phyloP scores from a whole-genome alignment of 2,888 invertebrate genomes.

The Orthonevra nobilis region DNA sequence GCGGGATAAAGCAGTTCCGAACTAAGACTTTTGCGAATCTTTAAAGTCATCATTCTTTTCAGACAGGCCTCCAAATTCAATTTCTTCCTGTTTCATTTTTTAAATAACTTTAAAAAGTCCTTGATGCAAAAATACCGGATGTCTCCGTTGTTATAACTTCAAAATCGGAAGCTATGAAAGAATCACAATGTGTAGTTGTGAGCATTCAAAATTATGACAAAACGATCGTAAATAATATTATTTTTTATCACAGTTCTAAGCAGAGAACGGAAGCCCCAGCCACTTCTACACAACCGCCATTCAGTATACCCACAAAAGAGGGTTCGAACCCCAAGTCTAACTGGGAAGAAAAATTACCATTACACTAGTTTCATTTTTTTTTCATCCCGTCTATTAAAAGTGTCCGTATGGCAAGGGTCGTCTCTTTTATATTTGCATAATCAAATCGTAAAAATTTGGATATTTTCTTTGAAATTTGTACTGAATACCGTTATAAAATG shows the following conservation, averaged over 20 bases:
- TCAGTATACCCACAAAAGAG: neutral
- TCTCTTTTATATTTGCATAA: conserved; percentile 80
- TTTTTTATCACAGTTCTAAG: conserved; percentile 21
- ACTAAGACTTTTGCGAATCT: no score
- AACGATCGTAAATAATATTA: conserved; percentile 58
- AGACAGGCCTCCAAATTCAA: no score
- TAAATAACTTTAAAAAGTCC: conserved; percentile 8
- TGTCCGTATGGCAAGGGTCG: conserved; percentile 80
- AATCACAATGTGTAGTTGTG: conserved; percentile 50
- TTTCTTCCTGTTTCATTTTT: neutral
- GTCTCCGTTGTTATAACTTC: conserved; percentile 33
- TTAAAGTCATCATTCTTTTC: no score
- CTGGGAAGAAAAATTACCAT: neutral
- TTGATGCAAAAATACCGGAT: conserved; percentile 29
- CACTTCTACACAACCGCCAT: conserved; percentile 2
- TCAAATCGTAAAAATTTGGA: conserved; percentile 80
- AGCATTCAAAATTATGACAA: conserved; percentile 58
- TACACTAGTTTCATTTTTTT: neutral
- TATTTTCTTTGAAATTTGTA: conserved; percentile 68
- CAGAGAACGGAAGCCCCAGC: conserved; percentile 9
- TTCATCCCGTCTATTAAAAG: conserved; percentile 41
- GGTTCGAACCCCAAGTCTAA: conserved; percentile 11
- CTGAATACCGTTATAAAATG: conserved; percentile 64
- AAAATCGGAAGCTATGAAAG: conserved; percentile 41
- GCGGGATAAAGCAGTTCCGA: no score